These are phyloP conservation scores for Caiman crocodilus DNA, from an alignment of 2,797 vertebrate genomes.

Conservation along the genomic window DNA sequence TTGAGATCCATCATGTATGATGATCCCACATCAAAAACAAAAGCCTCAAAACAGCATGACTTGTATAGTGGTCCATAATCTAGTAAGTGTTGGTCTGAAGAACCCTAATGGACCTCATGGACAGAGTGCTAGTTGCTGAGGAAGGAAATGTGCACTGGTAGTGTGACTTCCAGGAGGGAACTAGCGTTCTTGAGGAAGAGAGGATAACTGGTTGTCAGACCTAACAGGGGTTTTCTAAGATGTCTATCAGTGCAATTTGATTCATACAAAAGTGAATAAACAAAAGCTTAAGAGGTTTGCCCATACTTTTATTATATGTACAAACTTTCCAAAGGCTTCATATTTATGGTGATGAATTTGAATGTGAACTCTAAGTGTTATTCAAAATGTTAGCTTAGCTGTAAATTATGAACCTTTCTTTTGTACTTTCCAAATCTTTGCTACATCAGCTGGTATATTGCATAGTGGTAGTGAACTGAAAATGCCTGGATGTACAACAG, in stretches of 20 bases:
- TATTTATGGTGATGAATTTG: neutral
- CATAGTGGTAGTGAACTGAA: neutral
- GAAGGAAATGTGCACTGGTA: neutral
- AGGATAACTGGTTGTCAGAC: neutral
- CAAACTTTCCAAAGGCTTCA: neutral
- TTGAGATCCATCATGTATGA: neutral
- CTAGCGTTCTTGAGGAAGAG: neutral
- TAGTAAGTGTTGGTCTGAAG: neutral
- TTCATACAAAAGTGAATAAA: neutral
- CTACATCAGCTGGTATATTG: neutral
- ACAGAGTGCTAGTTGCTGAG: neutral
- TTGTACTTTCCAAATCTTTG: neutral
- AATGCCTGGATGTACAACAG: neutral
- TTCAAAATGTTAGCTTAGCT: neutral
- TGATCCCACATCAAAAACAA: neutral
- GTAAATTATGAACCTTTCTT: neutral
- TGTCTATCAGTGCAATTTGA: neutral
- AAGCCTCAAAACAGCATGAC: neutral
- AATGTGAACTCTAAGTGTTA: neutral
- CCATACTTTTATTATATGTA: neutral
- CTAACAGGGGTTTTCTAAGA: neutral
- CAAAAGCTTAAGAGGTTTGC: neutral
- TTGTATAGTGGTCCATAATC: neutral
- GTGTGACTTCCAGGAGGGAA: neutral
- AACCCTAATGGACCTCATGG: neutral